Percentiles rank a stretch among this genome's conserved stretches.
These are phyloP conservation scores for Sterna hirundo DNA, from an alignment of 2,113 vertebrate genomes.

Conservation along the genomic window DNA sequence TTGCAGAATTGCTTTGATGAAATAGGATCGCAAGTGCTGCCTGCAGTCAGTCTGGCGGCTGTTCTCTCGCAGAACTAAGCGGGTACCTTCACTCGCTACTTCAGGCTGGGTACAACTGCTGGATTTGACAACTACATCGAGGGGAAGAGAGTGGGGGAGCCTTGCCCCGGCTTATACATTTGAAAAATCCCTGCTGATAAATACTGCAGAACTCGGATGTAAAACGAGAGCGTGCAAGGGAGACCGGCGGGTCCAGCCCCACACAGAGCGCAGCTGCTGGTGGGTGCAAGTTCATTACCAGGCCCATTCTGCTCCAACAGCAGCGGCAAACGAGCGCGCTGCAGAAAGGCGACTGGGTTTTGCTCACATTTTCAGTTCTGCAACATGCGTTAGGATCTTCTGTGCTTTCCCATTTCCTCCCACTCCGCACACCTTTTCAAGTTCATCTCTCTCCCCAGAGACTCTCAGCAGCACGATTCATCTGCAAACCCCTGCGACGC, in stretches of 20 bases:
- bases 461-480: background rate
- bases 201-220: background rate
- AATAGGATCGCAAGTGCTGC: accelerated
- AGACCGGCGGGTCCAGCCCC: background rate
- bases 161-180: background rate
- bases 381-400: background rate
- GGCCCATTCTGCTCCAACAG: background rate
- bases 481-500: background rate
- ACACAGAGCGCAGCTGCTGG: background rate
- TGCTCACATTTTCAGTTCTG: background rate
- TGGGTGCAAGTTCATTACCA: accelerated
- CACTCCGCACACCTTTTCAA: background rate
- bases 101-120: background rate
- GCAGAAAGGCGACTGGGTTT: accelerated
- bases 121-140: background rate
- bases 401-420: background rate
- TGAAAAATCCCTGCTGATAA: background rate
- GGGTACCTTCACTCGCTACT: accelerated
- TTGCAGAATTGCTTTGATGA: background rate
- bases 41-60: background rate
- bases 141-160: background rate
- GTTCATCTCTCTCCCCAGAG: background rate
- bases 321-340: accelerated
- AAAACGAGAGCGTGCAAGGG: accelerated
- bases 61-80: background rate